A percentile compares a stretch with the other conserved stretches of the same genome.
Conservation (phyloP, 2,888 invertebrate species). For the Parnassius smintheus region DNA sequence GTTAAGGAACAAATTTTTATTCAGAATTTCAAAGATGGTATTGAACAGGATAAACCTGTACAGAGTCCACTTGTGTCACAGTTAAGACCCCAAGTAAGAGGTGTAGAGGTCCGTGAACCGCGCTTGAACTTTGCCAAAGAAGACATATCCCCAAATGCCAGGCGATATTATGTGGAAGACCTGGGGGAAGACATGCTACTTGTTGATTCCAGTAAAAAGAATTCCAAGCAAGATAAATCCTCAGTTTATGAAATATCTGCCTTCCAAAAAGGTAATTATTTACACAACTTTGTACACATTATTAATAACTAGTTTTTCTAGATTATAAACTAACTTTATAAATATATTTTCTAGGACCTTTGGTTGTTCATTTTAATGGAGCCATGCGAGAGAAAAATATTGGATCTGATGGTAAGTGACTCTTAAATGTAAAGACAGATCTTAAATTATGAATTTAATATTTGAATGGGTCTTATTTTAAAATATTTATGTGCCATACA, state of each 20-base stretch:
- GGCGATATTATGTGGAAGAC: constrained; percentile 62
- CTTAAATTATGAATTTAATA: no score
- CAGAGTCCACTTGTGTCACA: constrained; percentile 53
- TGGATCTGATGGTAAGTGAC: constrained; percentile 57
- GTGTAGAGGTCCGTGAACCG: constrained; percentile 47
- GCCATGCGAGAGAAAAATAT: constrained; percentile 54
- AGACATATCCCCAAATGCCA: constrained; percentile 44
- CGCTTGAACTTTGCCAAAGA: constrained; percentile 44
- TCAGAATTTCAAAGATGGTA: constrained; percentile 47
- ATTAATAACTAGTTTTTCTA: neutral
- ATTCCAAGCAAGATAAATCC: constrained; percentile 44
- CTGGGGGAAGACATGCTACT: constrained; percentile 68
- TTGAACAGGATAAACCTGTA: constrained; percentile 43
- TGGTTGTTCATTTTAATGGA: constrained; percentile 71
- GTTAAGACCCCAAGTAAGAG: constrained; percentile 39
- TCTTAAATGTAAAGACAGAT: neutral
- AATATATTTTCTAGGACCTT: constrained; percentile 51
- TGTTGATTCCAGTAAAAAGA: constrained; percentile 65
- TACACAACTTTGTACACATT: neutral
- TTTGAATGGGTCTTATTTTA: no score
- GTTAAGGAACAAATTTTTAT: constrained; percentile 61
- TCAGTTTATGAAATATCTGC: constrained; percentile 48
- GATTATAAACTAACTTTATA: constrained; percentile 8
- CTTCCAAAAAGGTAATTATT: constrained; percentile 55
- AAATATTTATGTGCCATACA: no score